Evolutionary conservation across 1,140 invertebrate species (phyloP).

Genomic region (Mercenaria mercenaria): DNA sequence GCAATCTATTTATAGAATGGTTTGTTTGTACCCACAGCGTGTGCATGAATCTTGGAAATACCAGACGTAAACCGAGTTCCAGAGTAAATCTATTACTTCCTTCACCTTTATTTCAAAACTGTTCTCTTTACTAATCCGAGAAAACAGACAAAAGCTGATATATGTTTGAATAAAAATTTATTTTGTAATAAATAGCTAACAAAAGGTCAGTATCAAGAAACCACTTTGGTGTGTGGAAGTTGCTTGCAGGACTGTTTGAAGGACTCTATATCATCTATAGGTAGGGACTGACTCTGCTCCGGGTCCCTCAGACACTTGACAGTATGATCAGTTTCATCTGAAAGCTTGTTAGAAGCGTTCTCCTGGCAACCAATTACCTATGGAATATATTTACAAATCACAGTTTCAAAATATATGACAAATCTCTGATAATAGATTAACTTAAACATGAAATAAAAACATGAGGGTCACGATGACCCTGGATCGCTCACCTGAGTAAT

Average conservation of each 20-base stretch:
- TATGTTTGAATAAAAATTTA: neutral
- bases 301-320: slow-evolving; percentile 46
- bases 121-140: too few species aligned
- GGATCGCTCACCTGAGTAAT: too few species aligned
- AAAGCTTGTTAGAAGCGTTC: neutral
- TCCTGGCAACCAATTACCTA: slow-evolving; percentile 34
- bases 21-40: too few species aligned
- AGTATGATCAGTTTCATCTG: slow-evolving; percentile 38
- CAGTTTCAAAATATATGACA: too few species aligned
- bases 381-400: neutral
- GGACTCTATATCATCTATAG: slow-evolving; percentile 20
- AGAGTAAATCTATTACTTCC: too few species aligned
- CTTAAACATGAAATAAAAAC: neutral
- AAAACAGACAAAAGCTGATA: too few species aligned
- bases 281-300: slow-evolving; percentile 8
- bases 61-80: too few species aligned
- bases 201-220: slow-evolving; percentile 21
- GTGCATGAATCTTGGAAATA: too few species aligned
- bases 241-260: slow-evolving; percentile 7
- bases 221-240: slow-evolving; percentile 25
- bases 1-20: too few species aligned
- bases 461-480: too few species aligned
- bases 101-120: too few species aligned
- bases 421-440: neutral
- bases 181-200: neutral